Evolutionary conservation across 2,888 invertebrate genomes (phyloP).

Genomic region (Plebejus melissa): DNA sequence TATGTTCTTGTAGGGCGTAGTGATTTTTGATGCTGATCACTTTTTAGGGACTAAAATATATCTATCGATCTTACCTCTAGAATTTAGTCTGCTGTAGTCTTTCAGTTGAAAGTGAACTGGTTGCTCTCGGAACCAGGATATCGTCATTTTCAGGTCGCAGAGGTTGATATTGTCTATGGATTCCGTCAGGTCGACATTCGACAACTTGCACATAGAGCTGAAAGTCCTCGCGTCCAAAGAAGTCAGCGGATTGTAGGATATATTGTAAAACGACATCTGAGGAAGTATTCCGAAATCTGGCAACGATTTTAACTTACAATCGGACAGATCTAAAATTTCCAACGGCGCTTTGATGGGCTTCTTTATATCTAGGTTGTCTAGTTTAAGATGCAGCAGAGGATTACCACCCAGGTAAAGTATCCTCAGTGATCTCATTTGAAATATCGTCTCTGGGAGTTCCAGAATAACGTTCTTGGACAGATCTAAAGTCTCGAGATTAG

Average conservation of each 20-base stretch:
- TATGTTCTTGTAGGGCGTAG: not conserved
- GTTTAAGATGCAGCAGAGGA: conserved; percentile 59
- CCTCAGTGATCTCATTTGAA: conserved; percentile 79
- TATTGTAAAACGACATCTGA: conserved; percentile 79
- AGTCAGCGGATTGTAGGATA: conserved; percentile 79
- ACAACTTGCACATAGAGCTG: conserved; percentile 81
- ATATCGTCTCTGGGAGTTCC: conserved; percentile 68
- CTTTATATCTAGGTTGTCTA: conserved; percentile 55
- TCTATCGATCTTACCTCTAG: conserved; percentile 49
- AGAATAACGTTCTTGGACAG: conserved; percentile 76
- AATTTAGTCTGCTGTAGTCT: conserved; percentile 60
- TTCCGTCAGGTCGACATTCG: conserved; percentile 73
- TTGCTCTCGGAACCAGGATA: conserved; percentile 63
- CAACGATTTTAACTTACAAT: conserved; percentile 77
- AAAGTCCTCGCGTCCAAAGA: conserved; percentile 72
- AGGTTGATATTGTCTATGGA: conserved; percentile 53
- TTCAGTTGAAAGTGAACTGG: conserved; percentile 53
- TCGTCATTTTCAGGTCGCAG: conserved; percentile 53
- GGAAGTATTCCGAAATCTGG: conserved; percentile 81
- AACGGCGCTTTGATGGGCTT: conserved; percentile 80
- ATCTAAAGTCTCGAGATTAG: conserved; percentile 75
- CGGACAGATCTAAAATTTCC: conserved; percentile 79
- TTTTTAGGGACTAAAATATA: not conserved
- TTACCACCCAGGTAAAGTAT: conserved; percentile 81
- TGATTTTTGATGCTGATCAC: not conserved